Evolutionary conservation across 2,888 invertebrate genomes (phyloP).

Genomic region (Coelopa pilipes): DNA sequence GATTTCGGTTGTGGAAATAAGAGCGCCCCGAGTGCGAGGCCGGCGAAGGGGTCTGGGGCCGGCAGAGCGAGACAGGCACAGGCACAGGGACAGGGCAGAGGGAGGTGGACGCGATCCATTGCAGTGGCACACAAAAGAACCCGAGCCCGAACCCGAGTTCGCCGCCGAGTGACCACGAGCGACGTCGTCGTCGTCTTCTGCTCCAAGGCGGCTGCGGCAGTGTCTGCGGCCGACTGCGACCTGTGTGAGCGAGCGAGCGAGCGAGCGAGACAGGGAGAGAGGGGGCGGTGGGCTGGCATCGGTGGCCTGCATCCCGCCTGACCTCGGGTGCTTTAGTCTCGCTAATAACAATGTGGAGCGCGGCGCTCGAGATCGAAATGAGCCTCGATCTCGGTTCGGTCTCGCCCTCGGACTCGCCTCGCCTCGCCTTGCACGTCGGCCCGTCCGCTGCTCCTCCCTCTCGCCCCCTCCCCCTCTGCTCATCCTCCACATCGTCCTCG

Average conservation of each 20-base stretch:
- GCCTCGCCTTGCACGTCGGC: neutral
- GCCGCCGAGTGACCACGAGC: neutral
- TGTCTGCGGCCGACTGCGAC: too few species aligned
- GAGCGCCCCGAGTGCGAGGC: neutral
- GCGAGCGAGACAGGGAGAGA: too few species aligned
- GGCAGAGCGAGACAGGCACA: neutral
- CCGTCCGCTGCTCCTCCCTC: too few species aligned
- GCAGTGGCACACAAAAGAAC: neutral
- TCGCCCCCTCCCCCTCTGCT: too few species aligned
- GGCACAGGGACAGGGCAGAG: too few species aligned
- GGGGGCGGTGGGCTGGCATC: neutral
- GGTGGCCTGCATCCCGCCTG: conserved; percentile 28
- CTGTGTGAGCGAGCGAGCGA: too few species aligned
- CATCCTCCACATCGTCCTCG: too few species aligned
- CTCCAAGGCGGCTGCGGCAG: too few species aligned
- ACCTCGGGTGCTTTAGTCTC: conserved; percentile 37
- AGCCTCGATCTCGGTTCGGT: neutral
- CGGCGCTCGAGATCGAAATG: conserved; percentile 1
- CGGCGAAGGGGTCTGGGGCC: neutral
- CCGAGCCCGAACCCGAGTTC: neutral
- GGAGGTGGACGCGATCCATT: neutral
- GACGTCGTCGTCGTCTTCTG: neutral
- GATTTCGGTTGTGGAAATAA: conserved; percentile 5
- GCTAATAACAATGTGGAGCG: conserved; percentile 34
- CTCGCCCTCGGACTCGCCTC: neutral